Conservation (phyloP, 2,797 vertebrate species). For the Cyclura pinguis region DNA sequence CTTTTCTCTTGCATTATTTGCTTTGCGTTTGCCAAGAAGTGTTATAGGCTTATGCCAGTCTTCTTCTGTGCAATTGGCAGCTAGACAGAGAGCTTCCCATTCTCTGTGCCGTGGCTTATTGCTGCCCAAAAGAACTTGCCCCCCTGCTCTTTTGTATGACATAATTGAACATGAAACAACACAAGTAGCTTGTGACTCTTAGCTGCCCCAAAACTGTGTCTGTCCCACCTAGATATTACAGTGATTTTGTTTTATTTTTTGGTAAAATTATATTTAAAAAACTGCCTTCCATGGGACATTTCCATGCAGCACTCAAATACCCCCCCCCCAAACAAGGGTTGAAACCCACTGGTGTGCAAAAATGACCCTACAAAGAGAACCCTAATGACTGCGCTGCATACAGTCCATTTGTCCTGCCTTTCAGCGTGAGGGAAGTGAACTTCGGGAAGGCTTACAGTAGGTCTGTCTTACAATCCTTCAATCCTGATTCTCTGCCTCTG, state of each 20-base stretch:
- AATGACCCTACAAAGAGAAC: not conserved
- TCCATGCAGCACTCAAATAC: not conserved
- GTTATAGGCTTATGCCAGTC: constrained; percentile 43
- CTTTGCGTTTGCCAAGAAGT: constrained; percentile 59
- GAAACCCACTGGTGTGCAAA: not conserved
- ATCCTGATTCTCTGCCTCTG: no score
- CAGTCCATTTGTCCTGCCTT: not conserved
- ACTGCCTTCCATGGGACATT: not conserved
- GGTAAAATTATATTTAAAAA: not conserved
- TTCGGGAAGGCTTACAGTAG: not conserved
- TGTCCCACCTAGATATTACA: not conserved
- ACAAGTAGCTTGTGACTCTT: not conserved
- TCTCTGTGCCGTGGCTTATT: constrained; percentile 3
- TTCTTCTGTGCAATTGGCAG: constrained; percentile 13
- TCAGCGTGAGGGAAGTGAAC: not conserved
- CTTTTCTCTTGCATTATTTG: constrained; percentile 15
- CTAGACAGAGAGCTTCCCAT: not conserved
- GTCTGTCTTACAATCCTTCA: no score
- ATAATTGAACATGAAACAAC: not conserved
- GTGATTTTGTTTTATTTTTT: not conserved
- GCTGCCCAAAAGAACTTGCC: constrained; percentile 17
- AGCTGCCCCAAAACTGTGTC: not conserved
- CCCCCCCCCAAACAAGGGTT: no score
- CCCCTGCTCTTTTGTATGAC: not conserved
- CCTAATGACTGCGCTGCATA: not conserved